phyloP scores from a whole-genome alignment of 2,888 invertebrate genomes.

The Drosophila lutescens region DNA sequence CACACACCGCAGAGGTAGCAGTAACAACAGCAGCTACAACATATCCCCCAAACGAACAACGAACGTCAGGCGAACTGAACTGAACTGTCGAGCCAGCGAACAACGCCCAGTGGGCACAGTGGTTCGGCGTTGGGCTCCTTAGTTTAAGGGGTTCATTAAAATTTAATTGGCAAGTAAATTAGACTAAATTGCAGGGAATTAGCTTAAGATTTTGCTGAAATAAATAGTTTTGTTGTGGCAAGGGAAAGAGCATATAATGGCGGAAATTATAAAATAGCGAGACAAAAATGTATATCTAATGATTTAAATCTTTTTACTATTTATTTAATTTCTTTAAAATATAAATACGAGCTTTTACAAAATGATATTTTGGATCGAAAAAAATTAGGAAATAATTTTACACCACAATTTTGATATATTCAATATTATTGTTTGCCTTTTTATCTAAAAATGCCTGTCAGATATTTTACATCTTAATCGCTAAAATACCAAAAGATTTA shows the following conservation, averaged over 20 bases:
- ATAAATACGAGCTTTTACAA: too few species aligned
- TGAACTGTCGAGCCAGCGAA: constrained; percentile 21
- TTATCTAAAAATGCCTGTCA: too few species aligned
- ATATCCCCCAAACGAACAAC: constrained; percentile 31
- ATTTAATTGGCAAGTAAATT: constrained; percentile 21
- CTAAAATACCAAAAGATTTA: too few species aligned
- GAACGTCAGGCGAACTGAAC: constrained; percentile 25
- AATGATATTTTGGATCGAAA: too few species aligned
- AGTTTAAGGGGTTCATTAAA: constrained; percentile 24
- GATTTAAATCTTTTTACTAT: too few species aligned
- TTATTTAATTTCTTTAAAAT: too few species aligned
- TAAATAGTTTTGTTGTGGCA: constrained; percentile 6
- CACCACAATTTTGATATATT: too few species aligned
- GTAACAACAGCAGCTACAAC: constrained; percentile 24
- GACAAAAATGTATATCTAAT: too few species aligned
- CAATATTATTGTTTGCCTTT: too few species aligned
- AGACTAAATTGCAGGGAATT: constrained; percentile 12
- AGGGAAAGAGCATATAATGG: background rate
- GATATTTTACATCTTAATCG: too few species aligned
- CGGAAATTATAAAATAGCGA: background rate
- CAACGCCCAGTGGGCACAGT: constrained; percentile 38
- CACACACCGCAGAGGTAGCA: constrained; percentile 62
- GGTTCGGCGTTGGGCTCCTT: constrained; percentile 17
- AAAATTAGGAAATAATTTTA: too few species aligned
- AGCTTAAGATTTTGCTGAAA: constrained; percentile 4